Conservation (phyloP, 2,888 invertebrate genomes). For the Protodeltote pygarga region DNA sequence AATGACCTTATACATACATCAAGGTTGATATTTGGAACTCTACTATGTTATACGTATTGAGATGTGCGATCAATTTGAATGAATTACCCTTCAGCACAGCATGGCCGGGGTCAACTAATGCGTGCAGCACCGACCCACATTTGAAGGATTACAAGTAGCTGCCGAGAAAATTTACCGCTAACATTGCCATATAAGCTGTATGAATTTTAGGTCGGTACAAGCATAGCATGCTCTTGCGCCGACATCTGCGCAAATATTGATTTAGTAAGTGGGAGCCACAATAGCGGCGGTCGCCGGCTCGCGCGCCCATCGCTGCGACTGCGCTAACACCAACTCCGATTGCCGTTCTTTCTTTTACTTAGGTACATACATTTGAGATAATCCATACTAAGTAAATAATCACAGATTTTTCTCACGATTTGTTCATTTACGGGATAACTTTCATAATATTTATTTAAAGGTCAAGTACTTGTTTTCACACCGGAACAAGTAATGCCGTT, state of each 20-base stretch:
- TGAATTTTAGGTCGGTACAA: constrained; percentile 86
- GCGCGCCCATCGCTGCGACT: constrained; percentile 59
- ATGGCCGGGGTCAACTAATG: constrained; percentile 79
- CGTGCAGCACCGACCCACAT: constrained; percentile 85
- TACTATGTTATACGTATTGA: constrained; percentile 50
- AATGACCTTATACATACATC: constrained; percentile 37
- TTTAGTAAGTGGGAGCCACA: constrained; percentile 84
- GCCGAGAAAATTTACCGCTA: constrained; percentile 86
- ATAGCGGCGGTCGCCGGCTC: constrained; percentile 68
- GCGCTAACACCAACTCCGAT: constrained; percentile 55
- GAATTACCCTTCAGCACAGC: constrained; percentile 75
- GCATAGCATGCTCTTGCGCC: constrained; percentile 85
- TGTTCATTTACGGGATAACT: constrained; percentile 23
- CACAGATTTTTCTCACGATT: constrained; percentile 57
- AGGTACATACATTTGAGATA: constrained; percentile 57
- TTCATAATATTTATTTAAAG: constrained; percentile 34
- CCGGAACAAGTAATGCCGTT: constrained; percentile 8
- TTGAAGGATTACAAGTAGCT: constrained; percentile 86
- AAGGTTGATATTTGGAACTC: constrained; percentile 39
- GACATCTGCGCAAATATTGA: constrained; percentile 87
- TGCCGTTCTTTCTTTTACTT: constrained; percentile 62
- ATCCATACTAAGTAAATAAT: constrained; percentile 62
- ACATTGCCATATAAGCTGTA: constrained; percentile 86
- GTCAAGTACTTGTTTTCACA: constrained; percentile 44
- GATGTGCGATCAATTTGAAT: constrained; percentile 71